These are phyloP conservation scores for Zosterops hypoxanthus DNA, from an alignment of 2,113 vertebrate genomes.

Conservation along the genomic window DNA sequence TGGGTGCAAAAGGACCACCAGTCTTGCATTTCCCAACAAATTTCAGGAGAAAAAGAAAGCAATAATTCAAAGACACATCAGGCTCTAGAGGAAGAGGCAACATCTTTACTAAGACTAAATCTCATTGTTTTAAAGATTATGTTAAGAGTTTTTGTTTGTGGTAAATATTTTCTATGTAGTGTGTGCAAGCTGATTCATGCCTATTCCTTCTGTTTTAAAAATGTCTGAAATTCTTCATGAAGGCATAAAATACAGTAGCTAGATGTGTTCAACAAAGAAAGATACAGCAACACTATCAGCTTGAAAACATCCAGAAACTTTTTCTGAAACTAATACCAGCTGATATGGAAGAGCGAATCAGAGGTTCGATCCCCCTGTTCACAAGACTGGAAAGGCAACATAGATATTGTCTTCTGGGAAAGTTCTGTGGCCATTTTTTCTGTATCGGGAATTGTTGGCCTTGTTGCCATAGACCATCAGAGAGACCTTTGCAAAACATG, in stretches of 20 bases:
- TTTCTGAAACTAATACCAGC: neutral
- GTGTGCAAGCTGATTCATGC: neutral
- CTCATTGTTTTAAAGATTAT: neutral
- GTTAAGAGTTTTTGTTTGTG: neutral
- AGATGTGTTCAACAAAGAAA: neutral
- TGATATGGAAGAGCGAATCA: accelerated
- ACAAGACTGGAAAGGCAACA: neutral
- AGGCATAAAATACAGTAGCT: neutral
- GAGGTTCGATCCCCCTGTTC: neutral
- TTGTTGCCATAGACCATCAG: neutral
- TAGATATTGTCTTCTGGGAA: neutral
- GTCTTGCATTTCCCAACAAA: neutral
- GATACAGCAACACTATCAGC: neutral
- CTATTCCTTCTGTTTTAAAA: neutral
- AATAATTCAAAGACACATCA: neutral
- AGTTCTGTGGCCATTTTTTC: neutral
- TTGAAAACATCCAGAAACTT: neutral
- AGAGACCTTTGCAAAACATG: neutral
- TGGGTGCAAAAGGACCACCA: neutral
- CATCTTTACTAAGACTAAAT: neutral
- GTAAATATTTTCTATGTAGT: neutral
- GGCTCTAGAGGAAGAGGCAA: neutral
- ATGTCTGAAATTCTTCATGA: neutral
- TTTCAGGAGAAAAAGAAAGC: neutral
- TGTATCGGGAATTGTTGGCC: neutral